Base-by-base conservation (phyloP, 2,797 vertebrate genomes). In the Clarias fuscus region DNA sequence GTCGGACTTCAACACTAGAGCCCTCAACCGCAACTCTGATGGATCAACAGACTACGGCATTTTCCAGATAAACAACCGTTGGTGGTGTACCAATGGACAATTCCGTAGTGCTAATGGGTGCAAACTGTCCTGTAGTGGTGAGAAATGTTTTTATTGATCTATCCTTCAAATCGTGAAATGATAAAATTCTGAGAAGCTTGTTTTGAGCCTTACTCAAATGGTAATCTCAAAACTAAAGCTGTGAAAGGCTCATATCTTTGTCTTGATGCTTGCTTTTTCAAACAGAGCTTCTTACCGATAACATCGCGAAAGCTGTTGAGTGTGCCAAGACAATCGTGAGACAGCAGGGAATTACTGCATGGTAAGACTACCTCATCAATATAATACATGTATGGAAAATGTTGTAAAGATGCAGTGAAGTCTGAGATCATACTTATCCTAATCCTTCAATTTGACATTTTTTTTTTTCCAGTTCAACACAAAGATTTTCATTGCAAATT, bases 21-120 rank as follows among this genome's bases (percentile, higher is more conserved):
- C 90, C n/a, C 89, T 1, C 81, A 94, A 93, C 56, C 56, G 18
- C 40, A 95, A 97, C 89, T 7, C 0, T 0, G 93, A 96, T 0
- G 90, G 93, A 13, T 96, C 96, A 86, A 96, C 93, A 0, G 85
- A 95, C 91, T 95, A 90, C 0, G 90, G 94, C 62, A 92, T 95
- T 89, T 95, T 96, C 90, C 95, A 96, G 95, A 96, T 95, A 90
- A 96, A 95, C 91, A 96, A 94, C 82, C 95, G 89, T 20, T 93
- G 88, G 85, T 97, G 96, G 96, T 97, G 95, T 77, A 15, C 88
- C 0, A 62, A 94, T 0, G 20, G 82, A 0, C 8, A 0, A 0
- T 72, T 30, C 4, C 8, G 33, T 0, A 4, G 91, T 8, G 22
- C 33, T 6, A 43, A 96, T 24, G 82, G 0, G 8, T 96, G 96